Conservation (phyloP, 2,888 invertebrate species). For the Patella pellucida region DNA sequence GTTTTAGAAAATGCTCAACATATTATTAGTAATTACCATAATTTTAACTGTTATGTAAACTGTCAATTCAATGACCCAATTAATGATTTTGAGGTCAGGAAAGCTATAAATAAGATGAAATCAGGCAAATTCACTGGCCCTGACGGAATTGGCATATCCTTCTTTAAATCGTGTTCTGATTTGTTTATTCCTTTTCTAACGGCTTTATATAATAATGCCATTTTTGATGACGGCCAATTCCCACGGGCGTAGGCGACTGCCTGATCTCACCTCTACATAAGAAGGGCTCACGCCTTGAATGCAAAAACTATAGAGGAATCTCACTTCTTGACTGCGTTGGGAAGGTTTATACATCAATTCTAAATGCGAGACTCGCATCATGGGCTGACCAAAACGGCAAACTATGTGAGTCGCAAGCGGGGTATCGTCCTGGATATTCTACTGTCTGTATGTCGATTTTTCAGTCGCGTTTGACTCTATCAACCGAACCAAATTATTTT, state of each 20-base stretch:
- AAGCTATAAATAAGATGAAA: not conserved
- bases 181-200: not conserved
- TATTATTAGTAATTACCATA: not conserved
- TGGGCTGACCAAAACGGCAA: conserved; percentile 26
- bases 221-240: not conserved
- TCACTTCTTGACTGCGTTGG: too few species aligned
- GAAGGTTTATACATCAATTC: not conserved
- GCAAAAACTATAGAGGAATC: not conserved
- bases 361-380: conserved; percentile 22
- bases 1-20: not conserved
- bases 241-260: not conserved
- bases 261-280: not conserved
- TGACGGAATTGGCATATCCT: not conserved
- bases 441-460: conserved; percentile 25
- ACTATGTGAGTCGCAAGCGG: conserved; percentile 27
- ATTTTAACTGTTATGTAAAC: not conserved
- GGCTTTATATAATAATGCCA: not conserved
- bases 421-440: conserved; percentile 15
- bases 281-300: not conserved
- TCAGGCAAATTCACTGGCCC: not conserved
- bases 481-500: conserved; percentile 23
- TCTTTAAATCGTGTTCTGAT: not conserved
- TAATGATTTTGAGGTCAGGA: not conserved
- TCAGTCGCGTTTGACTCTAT: conserved; percentile 27
- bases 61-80: not conserved